Evolutionary conservation across 1,140 invertebrate species (phyloP).

Genomic region (Nebria ingens): DNA sequence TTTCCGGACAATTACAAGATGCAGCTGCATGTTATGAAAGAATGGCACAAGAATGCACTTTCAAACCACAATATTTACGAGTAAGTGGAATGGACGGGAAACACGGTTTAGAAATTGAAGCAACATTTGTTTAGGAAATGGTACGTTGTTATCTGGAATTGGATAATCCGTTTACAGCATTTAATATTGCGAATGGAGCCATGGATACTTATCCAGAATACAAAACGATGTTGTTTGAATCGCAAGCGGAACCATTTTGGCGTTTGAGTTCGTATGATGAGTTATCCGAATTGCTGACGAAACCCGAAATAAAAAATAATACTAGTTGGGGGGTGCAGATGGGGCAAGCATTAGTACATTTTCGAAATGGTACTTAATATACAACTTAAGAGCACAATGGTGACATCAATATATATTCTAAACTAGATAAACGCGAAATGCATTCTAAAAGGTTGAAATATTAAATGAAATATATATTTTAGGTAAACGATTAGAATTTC

Average conservation of each 20-base stretch:
- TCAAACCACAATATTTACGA: slow-evolving; percentile 9
- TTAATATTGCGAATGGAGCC: slow-evolving; percentile 51
- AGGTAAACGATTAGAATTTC: slow-evolving; percentile 3
- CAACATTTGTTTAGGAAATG: slow-evolving; percentile 43
- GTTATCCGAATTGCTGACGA: slow-evolving; percentile 49
- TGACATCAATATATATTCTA: too few species aligned
- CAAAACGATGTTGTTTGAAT: slow-evolving; percentile 43
- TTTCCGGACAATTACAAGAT: slow-evolving; percentile 60
- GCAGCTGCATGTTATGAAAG: slow-evolving; percentile 67
- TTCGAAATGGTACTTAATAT: slow-evolving; percentile 31
- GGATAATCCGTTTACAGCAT: slow-evolving; percentile 65
- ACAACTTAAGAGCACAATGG: too few species aligned
- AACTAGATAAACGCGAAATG: too few species aligned
- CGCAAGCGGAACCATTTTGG: slow-evolving; percentile 80
- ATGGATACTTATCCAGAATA: slow-evolving; percentile 35
- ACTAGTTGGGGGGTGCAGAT: slow-evolving; percentile 50
- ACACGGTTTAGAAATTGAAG: not conserved
- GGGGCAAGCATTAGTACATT: slow-evolving; percentile 46
- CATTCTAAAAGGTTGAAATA: not conserved
- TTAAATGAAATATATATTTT: too few species aligned
- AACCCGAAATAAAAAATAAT: slow-evolving; percentile 37
- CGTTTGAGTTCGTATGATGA: slow-evolving; percentile 71
- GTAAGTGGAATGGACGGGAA: slow-evolving; percentile 2
- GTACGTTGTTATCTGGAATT: slow-evolving; percentile 64
- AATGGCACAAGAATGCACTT: slow-evolving; percentile 38